Evolutionary conservation across 92 coral and sea anemone species (phyloP).

Genomic region (Porites rus): DNA sequence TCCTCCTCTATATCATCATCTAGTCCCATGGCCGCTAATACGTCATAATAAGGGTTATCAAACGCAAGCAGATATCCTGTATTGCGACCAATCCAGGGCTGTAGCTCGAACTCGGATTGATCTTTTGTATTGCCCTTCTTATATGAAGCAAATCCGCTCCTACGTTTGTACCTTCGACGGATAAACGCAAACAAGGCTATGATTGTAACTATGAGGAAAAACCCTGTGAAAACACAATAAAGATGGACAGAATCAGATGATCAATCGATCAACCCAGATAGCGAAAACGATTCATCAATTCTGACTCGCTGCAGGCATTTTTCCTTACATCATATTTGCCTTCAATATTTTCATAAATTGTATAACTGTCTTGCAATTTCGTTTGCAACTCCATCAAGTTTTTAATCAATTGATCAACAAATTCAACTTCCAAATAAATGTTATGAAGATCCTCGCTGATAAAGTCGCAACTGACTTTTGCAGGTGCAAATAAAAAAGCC

Average conservation of each 20-base stretch:
- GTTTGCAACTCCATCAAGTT: no score
- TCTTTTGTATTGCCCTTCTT: slow-evolving; percentile 74
- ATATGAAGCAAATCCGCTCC: slow-evolving; percentile 54
- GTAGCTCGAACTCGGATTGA: slow-evolving; percentile 92
- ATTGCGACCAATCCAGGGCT: slow-evolving; percentile 82
- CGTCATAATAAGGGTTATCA: slow-evolving; percentile 98
- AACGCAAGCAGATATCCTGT: slow-evolving; percentile 93
- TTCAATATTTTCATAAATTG: no score
- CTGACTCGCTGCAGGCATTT: no score
- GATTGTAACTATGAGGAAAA: slow-evolving; percentile 65
- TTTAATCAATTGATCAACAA: no score
- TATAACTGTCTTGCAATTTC: no score
- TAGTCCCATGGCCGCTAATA: slow-evolving; percentile 96
- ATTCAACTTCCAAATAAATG: no score
- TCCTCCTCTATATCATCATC: slow-evolving; percentile 98
- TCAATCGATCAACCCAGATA: neutral
- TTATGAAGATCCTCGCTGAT: no score
- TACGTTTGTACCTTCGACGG: slow-evolving; percentile 70
- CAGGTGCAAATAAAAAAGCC: no score
- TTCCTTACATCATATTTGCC: no score
- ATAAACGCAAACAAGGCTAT: slow-evolving; percentile 74
- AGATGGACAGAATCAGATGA: neutral
- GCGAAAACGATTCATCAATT: neutral
- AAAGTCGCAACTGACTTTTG: no score
- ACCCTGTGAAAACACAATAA: slow-evolving; percentile 46